Conservation (phyloP, 2,888 invertebrate genomes). For the Lymantria monacha region DNA sequence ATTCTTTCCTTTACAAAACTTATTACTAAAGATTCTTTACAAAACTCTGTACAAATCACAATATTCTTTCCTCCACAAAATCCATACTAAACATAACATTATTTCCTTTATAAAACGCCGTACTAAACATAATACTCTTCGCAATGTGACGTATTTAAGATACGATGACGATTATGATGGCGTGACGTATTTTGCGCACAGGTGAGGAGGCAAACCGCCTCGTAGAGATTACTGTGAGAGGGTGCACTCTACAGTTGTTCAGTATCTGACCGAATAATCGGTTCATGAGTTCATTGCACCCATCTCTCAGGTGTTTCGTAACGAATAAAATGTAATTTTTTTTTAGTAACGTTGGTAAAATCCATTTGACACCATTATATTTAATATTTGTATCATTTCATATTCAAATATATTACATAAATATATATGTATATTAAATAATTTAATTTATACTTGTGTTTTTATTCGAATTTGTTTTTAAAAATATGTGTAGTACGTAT, state of each 20-base stretch:
- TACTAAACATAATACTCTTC: no score
- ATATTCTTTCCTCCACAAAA: no score
- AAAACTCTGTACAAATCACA: no score
- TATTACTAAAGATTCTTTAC: no score
- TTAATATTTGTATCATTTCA: background rate
- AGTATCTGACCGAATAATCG: slow-evolving; percentile 1
- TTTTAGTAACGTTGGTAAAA: background rate
- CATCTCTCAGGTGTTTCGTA: background rate
- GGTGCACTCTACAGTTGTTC: background rate
- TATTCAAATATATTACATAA: background rate
- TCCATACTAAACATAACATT: no score
- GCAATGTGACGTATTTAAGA: no score
- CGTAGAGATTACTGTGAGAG: background rate
- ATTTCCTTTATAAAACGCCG: no score
- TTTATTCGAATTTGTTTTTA: background rate
- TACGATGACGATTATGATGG: background rate
- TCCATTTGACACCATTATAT: background rate
- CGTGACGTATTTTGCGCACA: background rate
- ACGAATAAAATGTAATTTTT: background rate
- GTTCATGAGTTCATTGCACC: background rate
- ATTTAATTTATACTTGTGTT: background rate
- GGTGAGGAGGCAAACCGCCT: background rate
- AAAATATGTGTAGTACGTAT: background rate
- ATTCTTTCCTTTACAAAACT: no score
- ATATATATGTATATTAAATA: background rate